A percentile compares a stretch with the other conserved stretches of the same genome.
Conservation (phyloP, 2,797 vertebrate species). For the Channallabes apus region DNA sequence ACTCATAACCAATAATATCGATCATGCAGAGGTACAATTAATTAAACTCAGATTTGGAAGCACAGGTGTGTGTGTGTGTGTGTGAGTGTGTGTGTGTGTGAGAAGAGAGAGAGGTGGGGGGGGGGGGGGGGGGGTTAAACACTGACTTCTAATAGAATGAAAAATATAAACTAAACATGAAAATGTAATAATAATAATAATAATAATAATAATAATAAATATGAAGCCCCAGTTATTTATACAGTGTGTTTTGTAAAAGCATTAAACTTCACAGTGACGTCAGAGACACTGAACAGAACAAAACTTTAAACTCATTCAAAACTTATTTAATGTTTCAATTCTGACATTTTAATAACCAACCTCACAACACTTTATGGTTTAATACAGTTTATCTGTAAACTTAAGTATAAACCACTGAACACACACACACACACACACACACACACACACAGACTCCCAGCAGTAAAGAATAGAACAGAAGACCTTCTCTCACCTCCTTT, state of each 20-base stretch:
- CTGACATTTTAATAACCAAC: not conserved
- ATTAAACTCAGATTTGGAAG: not conserved
- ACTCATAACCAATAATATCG: not conserved
- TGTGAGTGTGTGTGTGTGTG: not conserved
- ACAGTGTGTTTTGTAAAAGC: not conserved
- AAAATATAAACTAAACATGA: not conserved
- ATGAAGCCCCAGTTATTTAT: not conserved
- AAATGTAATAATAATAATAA: not conserved
- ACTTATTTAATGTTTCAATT: not conserved
- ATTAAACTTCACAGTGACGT: not conserved
- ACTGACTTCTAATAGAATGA: not conserved
- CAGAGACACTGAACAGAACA: no score
- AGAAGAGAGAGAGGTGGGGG: not conserved
- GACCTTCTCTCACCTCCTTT: conserved; percentile 10
- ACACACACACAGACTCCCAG: not conserved
- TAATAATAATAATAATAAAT: not conserved
- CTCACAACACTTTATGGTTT: not conserved
- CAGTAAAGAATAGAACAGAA: not conserved
- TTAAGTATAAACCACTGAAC: not conserved
- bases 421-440: not conserved
- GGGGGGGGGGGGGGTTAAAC: not conserved
- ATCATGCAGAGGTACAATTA: not conserved
- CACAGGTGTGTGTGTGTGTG: not conserved
- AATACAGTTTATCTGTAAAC: not conserved
- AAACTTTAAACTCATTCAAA: not conserved